Conservation (phyloP, 2,888 invertebrate species). For the Dryobota labecula region DNA sequence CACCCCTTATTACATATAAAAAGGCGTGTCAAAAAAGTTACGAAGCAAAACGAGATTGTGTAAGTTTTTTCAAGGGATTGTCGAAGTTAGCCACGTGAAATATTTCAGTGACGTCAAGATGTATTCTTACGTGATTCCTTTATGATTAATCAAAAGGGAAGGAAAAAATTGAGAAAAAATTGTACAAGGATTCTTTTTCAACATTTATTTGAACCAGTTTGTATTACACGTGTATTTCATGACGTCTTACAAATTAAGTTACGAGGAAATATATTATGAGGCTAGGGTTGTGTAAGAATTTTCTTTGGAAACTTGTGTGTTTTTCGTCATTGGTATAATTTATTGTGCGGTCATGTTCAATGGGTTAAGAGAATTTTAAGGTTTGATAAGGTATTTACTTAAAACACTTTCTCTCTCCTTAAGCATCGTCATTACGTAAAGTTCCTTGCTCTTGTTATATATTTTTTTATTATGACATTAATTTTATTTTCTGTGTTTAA, state of each 20-base stretch:
- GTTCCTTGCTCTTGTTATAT: too few relatives aligned
- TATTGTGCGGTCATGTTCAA: conserved; percentile 11
- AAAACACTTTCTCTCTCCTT: too few relatives aligned
- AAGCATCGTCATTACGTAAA: too few relatives aligned
- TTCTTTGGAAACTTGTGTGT: conserved; percentile 12
- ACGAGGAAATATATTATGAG: conserved; percentile 6
- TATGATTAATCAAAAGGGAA: background rate
- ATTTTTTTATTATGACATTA: too few relatives aligned
- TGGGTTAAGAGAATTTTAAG: conserved; percentile 6
- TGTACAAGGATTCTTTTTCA: background rate
- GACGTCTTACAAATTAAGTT: conserved; percentile 17
- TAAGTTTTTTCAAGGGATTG: conserved; percentile 1
- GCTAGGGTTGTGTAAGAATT: conserved; percentile 14
- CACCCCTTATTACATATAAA: conserved; percentile 17
- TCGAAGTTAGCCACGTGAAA: background rate
- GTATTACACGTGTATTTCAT: background rate
- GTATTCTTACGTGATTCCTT: conserved; percentile 5
- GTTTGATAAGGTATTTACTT: background rate
- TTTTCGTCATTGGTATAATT: conserved; percentile 7
- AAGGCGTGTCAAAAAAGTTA: conserved; percentile 32
- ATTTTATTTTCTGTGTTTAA: too few relatives aligned
- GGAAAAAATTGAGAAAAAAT: background rate
- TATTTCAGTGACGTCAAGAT: conserved; percentile 22
- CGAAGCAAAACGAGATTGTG: conserved; percentile 16
- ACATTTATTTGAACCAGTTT: conserved; percentile 40